Conservation (phyloP, 2,797 vertebrate genomes). For the Gobio occitaniae region DNA sequence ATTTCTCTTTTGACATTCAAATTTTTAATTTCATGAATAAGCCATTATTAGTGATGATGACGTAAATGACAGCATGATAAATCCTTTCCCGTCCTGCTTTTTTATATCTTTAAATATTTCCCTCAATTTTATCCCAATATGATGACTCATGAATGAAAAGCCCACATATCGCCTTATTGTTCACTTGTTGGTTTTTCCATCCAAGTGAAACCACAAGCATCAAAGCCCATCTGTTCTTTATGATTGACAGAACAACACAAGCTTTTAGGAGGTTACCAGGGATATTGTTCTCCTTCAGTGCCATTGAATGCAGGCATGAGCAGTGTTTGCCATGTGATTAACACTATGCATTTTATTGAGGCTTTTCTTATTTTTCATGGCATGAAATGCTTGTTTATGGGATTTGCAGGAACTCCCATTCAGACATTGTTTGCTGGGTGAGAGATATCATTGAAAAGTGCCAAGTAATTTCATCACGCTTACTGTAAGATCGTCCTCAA, state of each 20-base stretch:
- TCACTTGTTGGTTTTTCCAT: constrained; percentile 55
- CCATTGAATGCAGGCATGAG: constrained; percentile 22
- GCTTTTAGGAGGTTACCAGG: constrained; percentile 25
- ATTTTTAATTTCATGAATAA: neutral
- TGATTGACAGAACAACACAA: constrained; percentile 34
- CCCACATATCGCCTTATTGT: constrained; percentile 9
- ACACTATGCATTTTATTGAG: neutral
- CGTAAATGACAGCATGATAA: neutral
- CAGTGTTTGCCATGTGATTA: constrained; percentile 41
- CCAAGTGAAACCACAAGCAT: constrained; percentile 1
- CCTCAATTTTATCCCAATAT: constrained; percentile 61
- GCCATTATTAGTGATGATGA: neutral
- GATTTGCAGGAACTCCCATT: constrained; percentile 5
- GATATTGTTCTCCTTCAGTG: constrained; percentile 39
- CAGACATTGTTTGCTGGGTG: constrained; percentile 20
- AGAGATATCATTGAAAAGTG: constrained; percentile 26
- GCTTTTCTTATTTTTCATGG: neutral
- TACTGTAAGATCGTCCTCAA: neutral
- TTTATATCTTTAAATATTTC: neutral
- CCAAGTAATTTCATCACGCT: neutral
- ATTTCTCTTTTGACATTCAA: neutral
- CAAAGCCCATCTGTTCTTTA: constrained; percentile 20
- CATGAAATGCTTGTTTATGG: constrained; percentile 15
- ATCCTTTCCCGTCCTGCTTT: neutral
- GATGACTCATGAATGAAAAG: constrained; percentile 61